Evolutionary conservation across 1,140 invertebrate species (phyloP).

Genomic region (Eciton burchellii): DNA sequence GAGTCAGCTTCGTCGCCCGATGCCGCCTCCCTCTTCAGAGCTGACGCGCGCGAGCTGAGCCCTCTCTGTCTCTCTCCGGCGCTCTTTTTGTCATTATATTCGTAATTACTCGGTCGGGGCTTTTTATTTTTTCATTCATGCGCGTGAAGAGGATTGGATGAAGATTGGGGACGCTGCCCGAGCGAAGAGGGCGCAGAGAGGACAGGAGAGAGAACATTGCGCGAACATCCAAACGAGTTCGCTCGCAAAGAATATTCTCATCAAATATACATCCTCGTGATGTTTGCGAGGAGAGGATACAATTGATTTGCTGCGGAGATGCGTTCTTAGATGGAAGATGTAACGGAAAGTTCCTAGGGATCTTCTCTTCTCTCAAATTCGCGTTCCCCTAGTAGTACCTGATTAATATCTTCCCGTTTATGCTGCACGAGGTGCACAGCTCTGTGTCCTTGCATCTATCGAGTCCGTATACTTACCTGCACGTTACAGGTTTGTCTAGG

Average conservation of each 20-base stretch:
- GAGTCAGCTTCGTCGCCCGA: not conserved
- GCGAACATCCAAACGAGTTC: not conserved
- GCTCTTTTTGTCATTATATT: slow-evolving; percentile 17
- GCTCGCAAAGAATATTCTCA: not conserved
- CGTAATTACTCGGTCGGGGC: not conserved
- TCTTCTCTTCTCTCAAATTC: not conserved
- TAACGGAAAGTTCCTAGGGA: not conserved
- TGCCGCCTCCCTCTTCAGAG: not conserved
- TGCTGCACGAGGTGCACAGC: not conserved
- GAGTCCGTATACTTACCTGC: slow-evolving; percentile 14
- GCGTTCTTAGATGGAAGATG: not conserved
- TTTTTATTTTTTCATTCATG: slow-evolving; percentile 7
- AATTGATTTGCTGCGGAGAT: not conserved
- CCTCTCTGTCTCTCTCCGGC: not conserved
- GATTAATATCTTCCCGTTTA: not conserved
- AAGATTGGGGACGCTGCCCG: not conserved
- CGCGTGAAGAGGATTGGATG: not conserved
- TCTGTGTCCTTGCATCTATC: not conserved
- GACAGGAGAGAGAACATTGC: not conserved
- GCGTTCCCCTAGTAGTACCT: not conserved
- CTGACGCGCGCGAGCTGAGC: too few relatives aligned
- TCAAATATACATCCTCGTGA: not conserved
- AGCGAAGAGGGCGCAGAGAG: not conserved
- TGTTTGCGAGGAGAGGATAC: not conserved
- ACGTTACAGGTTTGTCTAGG: not conserved